Conservation (phyloP, 2,888 invertebrate genomes). For the Latheticus oryzae region DNA sequence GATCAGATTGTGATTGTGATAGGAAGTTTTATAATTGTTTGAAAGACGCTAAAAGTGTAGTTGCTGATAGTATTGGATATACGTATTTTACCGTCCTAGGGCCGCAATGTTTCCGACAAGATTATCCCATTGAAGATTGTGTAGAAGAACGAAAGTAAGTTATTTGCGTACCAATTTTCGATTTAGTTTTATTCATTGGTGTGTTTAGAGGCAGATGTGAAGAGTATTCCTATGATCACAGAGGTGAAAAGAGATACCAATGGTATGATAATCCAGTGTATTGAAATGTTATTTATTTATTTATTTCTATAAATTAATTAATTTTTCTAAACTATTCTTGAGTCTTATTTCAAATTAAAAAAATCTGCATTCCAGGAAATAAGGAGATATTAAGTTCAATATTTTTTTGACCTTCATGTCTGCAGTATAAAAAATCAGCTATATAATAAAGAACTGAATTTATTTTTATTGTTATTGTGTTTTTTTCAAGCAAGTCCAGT, state of each 20-base stretch:
- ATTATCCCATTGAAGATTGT: slow-evolving; percentile 69
- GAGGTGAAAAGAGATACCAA: slow-evolving; percentile 68
- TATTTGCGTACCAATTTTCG: too few relatives aligned
- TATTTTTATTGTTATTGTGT: not conserved
- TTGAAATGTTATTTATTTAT: slow-evolving; percentile 7
- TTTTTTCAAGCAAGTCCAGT: slow-evolving; percentile 6
- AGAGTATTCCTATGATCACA: slow-evolving; percentile 68
- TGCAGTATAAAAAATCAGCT: too few relatives aligned
- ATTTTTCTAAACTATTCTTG: too few relatives aligned
- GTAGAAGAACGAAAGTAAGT: slow-evolving; percentile 21
- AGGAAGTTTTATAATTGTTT: slow-evolving; percentile 75
- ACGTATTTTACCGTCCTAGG: slow-evolving; percentile 80
- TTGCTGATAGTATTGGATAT: slow-evolving; percentile 72
- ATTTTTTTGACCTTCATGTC: too few relatives aligned
- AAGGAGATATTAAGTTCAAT: too few relatives aligned
- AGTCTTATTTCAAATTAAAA: too few relatives aligned
- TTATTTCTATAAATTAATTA: slow-evolving; percentile 6
- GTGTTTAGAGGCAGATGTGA: slow-evolving; percentile 65
- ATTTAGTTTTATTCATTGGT: slow-evolving; percentile 2
- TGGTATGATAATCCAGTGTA: slow-evolving; percentile 71
- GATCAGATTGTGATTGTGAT: slow-evolving; percentile 80
- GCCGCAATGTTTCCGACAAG: slow-evolving; percentile 76
- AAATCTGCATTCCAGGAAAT: too few relatives aligned
- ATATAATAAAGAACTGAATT: not conserved
- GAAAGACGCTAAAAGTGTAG: slow-evolving; percentile 68